Base-by-base conservation (phyloP, 2,888 invertebrate genomes). In the Nemurella pictetii region DNA sequence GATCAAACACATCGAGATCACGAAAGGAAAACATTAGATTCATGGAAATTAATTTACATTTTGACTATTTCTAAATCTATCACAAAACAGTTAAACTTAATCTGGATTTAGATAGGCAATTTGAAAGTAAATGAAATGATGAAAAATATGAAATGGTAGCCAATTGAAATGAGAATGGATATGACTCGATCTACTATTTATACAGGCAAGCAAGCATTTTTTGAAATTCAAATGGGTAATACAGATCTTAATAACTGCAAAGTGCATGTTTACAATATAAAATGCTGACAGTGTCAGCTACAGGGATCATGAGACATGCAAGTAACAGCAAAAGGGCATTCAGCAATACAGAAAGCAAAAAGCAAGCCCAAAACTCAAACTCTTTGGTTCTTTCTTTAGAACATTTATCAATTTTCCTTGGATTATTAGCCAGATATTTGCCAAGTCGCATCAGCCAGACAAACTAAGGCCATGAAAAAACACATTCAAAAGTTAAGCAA, bases 1-100 rank as follows among this genome's bases (percentile, higher is more conserved):
- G 9, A 32, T 32, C 32, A 55, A 55, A 55, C 55, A 55, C 15
- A 55, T 55, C 20, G 55, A 55, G 55, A 55, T 55, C 55, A 55
- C 9, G 15, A 81, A 78, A 55, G 15, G 73, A 78, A 55, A 55
- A 29, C 36, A 73, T 32, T 78, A 78, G 27, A 73, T 84, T 72
- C 55, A 55, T 25, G 72, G 73, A 29, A 72, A 73, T 30, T 81
- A 81, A 80, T 30, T 78, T 80, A 73, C 80, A 80, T 15, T 12
- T 7, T 55, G 9, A 9, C 32, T 32, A 32, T 32, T 9, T 32
- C 32, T 32, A 32, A 32, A 32, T 7, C 55, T 55, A 55, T 55
- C 20, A 12, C 3, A 55, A 55, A 2, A 20, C 55, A 55, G 55
- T 55, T 7, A 15, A 12, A 55, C 3, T 55, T 55, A 55, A 7